Evolutionary conservation across 2,797 vertebrate genomes (phyloP).

Genomic region (Falco columbarius): DNA sequence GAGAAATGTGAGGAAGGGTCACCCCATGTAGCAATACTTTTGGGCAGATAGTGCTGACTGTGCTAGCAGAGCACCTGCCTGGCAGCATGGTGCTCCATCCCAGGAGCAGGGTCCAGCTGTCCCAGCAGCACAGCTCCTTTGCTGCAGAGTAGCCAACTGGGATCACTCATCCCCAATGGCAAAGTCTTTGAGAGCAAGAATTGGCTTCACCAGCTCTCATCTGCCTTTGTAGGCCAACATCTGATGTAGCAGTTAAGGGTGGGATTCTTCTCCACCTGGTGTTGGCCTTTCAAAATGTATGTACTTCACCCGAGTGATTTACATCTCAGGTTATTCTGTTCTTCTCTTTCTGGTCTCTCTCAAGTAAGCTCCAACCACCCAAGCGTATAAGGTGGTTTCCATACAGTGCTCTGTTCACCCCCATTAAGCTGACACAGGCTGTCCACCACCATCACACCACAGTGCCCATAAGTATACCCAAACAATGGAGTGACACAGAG

Average conservation of each 20-base stretch:
- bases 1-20: neutral
- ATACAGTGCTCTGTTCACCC: neutral
- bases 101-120: neutral
- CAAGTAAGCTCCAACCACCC: neutral
- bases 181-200: neutral
- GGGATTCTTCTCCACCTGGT: neutral
- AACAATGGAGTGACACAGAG: fast-evolving
- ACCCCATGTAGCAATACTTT: neutral
- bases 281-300: neutral
- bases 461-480: neutral
- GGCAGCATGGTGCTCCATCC: neutral
- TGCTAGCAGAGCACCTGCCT: neutral
- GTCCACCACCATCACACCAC: neutral
- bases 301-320: neutral
- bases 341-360: neutral
- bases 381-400: neutral
- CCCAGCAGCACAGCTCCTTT: neutral
- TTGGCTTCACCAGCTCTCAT: neutral
- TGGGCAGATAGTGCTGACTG: no score
- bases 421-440: neutral
- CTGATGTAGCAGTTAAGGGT: neutral
- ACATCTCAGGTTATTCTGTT: neutral
- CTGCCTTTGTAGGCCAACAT: neutral
- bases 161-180: neutral
- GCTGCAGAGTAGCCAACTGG: neutral